Base-by-base conservation (phyloP, 2,888 invertebrate species). In the Cepaea hortensis region DNA sequence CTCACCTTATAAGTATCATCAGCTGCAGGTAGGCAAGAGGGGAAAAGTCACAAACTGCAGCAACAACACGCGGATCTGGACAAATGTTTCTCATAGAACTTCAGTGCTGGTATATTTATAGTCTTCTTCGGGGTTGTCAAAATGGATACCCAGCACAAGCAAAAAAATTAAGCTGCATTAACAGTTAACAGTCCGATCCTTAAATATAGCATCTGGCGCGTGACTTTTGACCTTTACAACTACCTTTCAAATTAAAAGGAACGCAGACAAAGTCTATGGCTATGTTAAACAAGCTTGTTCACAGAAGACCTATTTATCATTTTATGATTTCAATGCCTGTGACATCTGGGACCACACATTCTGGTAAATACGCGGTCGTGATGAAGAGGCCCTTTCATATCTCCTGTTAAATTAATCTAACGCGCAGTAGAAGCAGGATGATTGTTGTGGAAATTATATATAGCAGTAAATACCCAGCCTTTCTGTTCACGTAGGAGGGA, bases 271-370 rank as follows among this genome's bases (percentile, higher is more conserved):
- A 0, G 9, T n/a, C 0, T 3, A 55, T 6, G 9, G 6, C 55
- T 77, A 77, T 61, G n/a, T n/a, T n/a, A n/a, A 77, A 13, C 55
- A 77, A n/a, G 77, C 20, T 50, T 61, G 11, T 11, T 23, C 77
- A 61, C 77, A 61, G 6, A 23, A 23, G 3, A 0, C 55, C 13
- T 77, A 35, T 77, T 61, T 11, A 77, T 77, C 77, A 61, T n/a
- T 55, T n/a, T 61, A 61, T 61, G 20, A 55, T 61, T 77, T 50
- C 76, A 76, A 3, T 50, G 20, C 55, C 13, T 77, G 23, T n/a
- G n/a, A 77, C 77, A 77, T n/a, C 20, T 61, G 9, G 55, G 77
- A 77, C 77, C 77, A 77, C 77, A 77, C 77, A 77, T 61, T 77
- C 20, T 61, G n/a, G 77, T 77, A 77, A 77, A 77, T n/a, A 77